phyloP scores from a whole-genome alignment of 2,113 vertebrate genomes.

The Bagarius yarrelli region DNA sequence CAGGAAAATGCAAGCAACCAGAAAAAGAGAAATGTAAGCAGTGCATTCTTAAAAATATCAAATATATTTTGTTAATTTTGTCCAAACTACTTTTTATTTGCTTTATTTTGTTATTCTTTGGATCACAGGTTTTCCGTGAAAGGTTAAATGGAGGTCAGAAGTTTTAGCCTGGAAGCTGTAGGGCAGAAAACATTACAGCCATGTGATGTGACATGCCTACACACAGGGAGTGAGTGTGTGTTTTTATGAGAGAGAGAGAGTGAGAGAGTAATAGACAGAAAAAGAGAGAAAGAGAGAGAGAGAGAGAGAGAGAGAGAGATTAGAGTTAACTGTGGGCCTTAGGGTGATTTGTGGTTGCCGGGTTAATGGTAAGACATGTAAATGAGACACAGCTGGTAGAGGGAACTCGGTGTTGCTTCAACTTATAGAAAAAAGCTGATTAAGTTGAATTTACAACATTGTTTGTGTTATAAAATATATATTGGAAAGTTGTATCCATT shows the following conservation, averaged over 20 bases:
- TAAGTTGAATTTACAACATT: not conserved
- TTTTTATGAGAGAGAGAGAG: not conserved
- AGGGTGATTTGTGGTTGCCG: slow-evolving; percentile 13
- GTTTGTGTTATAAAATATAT: not conserved
- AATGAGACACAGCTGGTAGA: not conserved
- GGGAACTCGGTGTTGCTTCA: not conserved
- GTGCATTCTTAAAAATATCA: not conserved
- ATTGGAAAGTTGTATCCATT: not conserved
- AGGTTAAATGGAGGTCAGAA: slow-evolving; percentile 5
- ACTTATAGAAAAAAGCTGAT: not conserved
- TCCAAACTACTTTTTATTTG: not conserved
- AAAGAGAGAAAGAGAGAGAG: not conserved
- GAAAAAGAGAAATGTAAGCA: slow-evolving; percentile 73
- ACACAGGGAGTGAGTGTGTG: not conserved
- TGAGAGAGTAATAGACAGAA: not conserved
- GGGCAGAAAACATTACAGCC: slow-evolving; percentile 30
- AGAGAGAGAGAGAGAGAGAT: not conserved
- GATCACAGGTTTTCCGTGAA: not conserved
- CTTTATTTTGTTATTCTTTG: not conserved
- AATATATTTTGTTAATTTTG: not conserved
- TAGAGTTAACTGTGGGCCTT: not conserved
- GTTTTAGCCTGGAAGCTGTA: slow-evolving; percentile 35
- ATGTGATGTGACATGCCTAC: slow-evolving; percentile 31
- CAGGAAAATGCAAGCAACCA: slow-evolving; percentile 76
- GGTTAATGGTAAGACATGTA: slow-evolving; percentile 8